Evolutionary conservation across 2,797 vertebrate species (phyloP).

Genomic region (Acipenser ruthenus): DNA sequence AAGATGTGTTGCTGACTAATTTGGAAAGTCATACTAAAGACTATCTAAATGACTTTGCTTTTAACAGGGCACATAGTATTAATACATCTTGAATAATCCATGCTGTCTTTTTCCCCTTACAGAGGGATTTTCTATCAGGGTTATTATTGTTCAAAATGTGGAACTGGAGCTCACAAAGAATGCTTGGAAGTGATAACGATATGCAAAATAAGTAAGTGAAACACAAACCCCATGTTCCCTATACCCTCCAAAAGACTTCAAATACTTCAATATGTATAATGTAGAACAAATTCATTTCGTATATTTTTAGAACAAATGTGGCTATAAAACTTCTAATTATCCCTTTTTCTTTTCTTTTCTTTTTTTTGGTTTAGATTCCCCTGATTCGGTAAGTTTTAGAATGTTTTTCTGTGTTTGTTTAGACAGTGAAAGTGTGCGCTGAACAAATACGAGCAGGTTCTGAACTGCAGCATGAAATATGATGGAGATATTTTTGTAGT

Average conservation of each 20-base stretch:
- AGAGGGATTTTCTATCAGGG: conserved; percentile 98
- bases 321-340: not conserved
- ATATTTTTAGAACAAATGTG: not conserved
- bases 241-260: not conserved
- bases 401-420: too few species aligned
- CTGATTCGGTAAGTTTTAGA: conserved; percentile 58
- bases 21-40: too few species aligned
- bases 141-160: conserved; percentile 86
- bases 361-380: conserved; percentile 56
- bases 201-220: conserved; percentile 87
- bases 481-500: too few species aligned
- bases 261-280: not conserved
- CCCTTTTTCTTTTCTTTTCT: not conserved
- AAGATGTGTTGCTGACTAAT: too few species aligned
- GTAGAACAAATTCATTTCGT: not conserved
- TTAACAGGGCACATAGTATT: too few species aligned
- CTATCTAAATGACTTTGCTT: too few species aligned
- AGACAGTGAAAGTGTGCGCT: too few species aligned
- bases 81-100: too few species aligned
- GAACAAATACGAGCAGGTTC: too few species aligned
- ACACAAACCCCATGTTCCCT: not conserved
- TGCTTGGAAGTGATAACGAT: conserved; percentile 90
- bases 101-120: not conserved
- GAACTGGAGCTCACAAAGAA: conserved; percentile 91
- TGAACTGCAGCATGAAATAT: too few species aligned